Evolutionary conservation across 2,888 invertebrate genomes (phyloP), one percentile per base, ranked within the genome.

Genomic region (Drosophila nr. perissopoda): DNA sequence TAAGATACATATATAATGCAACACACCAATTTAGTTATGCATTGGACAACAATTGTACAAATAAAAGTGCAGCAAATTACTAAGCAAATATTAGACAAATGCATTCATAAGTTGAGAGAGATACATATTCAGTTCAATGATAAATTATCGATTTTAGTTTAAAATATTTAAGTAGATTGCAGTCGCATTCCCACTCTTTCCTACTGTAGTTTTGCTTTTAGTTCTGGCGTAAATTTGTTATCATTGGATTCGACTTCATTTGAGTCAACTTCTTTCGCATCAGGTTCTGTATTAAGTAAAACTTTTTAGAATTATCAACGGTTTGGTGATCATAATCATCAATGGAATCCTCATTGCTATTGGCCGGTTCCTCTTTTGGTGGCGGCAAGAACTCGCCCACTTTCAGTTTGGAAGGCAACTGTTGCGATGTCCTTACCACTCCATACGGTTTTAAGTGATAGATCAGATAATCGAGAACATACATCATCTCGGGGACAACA

Each of bases 281-380:
- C 54, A 27, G 38, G 38, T 5, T 38, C 56, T 27, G n/a, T 11
- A 54, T 2, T n/a, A 8, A 2, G 18, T 36, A 2, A 21, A 27
- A 2, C 7, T 38, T 1, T 56, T 38, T 13, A 18, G 13, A 13
- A 8, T 2, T n/a, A 2, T 38, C 4, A 25, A 38, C 27, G 16
- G 18, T 1, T 8, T 13, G n/a, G 16, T 0, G 45, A 45, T 56
- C 56, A n/a, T 56, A 1, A 27, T 56, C 56, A 16, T 56, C 56
- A n/a, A 56, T 0, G n/a, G 56, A 56, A 56, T 56, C 56, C 13
- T 56, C 56, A 56, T 56, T 29, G 38, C 13, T 56, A n/a, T 38
- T 38, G 27, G 27, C 56, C 7, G 27, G 56, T n/a, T 38, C 38
- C n/a, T 56, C 56, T 13, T 5, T 16, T 4, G 56, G 56, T n/a